Percentiles rank a stretch among this genome's conserved stretches.
Conservation (phyloP, 2,888 invertebrate species). For the Monoplex corrugatus region DNA sequence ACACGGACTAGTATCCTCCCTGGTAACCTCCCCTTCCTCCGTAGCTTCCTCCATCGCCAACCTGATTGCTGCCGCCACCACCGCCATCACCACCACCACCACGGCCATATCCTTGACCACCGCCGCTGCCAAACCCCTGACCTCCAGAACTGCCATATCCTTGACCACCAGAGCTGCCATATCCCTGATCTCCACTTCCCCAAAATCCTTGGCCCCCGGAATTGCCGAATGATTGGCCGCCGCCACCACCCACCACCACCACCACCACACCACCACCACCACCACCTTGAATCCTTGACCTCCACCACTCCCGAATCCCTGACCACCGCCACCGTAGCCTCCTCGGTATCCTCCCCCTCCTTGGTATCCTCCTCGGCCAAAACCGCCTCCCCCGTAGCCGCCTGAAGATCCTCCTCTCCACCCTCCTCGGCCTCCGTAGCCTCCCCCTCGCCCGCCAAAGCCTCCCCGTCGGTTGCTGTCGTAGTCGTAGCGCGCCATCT, state of each 20-base stretch:
- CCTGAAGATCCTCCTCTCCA: constrained; percentile 49
- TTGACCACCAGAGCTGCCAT: not conserved
- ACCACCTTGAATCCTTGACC: not conserved
- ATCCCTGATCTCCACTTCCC: not conserved
- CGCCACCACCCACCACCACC: constrained; percentile 43
- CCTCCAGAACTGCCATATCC: not conserved
- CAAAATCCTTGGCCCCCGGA: not conserved
- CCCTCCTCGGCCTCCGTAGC: constrained; percentile 54
- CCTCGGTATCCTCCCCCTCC: not conserved
- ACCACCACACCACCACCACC: not conserved
- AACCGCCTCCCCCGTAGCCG: not conserved
- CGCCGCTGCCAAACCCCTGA: too few relatives aligned
- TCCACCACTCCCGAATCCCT: not conserved
- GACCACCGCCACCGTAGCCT: not conserved
- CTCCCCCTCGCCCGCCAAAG: constrained; percentile 58
- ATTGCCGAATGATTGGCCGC: constrained; percentile 41
- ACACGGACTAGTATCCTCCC: too few relatives aligned
- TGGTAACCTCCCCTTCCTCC: not conserved
- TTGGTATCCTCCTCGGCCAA: not conserved
- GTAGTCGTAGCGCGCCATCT: constrained; percentile 11
- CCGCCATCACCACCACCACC: not conserved
- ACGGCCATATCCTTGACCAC: not conserved
- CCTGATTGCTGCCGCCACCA: not conserved
- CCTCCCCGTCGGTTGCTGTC: constrained; percentile 21
- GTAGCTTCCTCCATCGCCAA: not conserved